phyloP scores from a whole-genome alignment of 2,797 vertebrate genomes.

The Ara ararauna region DNA sequence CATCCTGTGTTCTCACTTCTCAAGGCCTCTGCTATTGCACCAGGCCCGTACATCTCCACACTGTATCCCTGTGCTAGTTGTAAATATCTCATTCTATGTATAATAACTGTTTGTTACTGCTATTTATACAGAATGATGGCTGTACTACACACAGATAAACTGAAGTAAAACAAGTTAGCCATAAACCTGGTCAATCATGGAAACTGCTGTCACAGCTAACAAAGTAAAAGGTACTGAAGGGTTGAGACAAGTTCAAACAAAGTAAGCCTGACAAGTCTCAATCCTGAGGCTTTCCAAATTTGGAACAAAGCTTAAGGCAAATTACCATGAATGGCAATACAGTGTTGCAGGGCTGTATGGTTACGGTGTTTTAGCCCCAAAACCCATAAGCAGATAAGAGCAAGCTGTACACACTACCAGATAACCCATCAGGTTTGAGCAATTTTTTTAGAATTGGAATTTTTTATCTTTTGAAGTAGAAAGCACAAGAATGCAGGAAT shows the following conservation, averaged over 20 bases:
- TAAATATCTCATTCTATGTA: not conserved
- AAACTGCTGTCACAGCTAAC: not conserved
- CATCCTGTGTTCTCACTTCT: not conserved
- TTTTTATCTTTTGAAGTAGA: not conserved
- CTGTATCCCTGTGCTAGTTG: not conserved
- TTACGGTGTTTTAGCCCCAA: not conserved
- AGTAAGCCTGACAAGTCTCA: not conserved
- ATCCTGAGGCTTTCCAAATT: not conserved
- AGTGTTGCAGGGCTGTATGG: not conserved
- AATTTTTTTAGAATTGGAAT: not conserved
- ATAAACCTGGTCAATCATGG: not conserved
- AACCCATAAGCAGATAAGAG: not conserved
- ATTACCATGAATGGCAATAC: not conserved
- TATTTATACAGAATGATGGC: not conserved
- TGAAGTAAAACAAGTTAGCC: not conserved
- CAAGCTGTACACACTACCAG: not conserved
- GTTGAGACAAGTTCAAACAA: not conserved
- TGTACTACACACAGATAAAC: not conserved
- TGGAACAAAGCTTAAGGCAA: not conserved
- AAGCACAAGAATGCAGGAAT: not conserved
- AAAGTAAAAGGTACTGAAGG: not conserved
- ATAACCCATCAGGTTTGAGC: not conserved
- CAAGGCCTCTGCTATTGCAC: not conserved
- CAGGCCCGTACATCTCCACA: not conserved
- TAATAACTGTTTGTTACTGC: not conserved